Conservation (phyloP, 2,113 vertebrate species). For the Gila orcuttii region DNA sequence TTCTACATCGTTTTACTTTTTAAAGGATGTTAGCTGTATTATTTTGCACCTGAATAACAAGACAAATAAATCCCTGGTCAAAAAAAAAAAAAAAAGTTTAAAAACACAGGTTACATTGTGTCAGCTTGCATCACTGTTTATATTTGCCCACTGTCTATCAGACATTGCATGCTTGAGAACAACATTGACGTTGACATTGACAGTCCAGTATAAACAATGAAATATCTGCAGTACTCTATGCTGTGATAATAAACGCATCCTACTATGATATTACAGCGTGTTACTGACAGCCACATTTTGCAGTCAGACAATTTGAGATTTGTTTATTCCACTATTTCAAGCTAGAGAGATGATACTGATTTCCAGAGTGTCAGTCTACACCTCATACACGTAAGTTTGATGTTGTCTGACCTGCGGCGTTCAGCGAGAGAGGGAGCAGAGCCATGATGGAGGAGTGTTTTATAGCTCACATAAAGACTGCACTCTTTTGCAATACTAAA, state of each 20-base stretch:
- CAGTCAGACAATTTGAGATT: constrained; percentile 29
- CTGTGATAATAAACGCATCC: constrained; percentile 1
- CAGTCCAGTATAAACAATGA: constrained; percentile 29
- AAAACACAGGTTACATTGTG: background rate
- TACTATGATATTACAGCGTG: background rate
- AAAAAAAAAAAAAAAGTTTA: background rate
- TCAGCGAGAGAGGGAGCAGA: constrained; percentile 1
- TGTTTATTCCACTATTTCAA: constrained; percentile 32
- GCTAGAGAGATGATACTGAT: constrained; percentile 24
- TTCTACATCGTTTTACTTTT: background rate
- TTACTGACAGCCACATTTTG: constrained; percentile 34
- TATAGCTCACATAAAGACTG: constrained; percentile 23
- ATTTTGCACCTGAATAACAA: background rate
- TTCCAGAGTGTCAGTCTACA: background rate
- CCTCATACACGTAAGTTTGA: background rate
- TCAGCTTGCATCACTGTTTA: constrained; percentile 22
- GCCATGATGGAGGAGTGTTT: constrained; percentile 21
- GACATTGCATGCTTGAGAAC: background rate
- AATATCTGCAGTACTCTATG: background rate
- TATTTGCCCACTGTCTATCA: constrained; percentile 17
- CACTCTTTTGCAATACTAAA: constrained; percentile 12
- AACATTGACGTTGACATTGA: background rate
- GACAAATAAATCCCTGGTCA: background rate
- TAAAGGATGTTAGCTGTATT: background rate
- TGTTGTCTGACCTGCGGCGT: constrained; percentile 18